Conservation (phyloP, 2,113 vertebrate genomes). For the Caranx ignobilis region DNA sequence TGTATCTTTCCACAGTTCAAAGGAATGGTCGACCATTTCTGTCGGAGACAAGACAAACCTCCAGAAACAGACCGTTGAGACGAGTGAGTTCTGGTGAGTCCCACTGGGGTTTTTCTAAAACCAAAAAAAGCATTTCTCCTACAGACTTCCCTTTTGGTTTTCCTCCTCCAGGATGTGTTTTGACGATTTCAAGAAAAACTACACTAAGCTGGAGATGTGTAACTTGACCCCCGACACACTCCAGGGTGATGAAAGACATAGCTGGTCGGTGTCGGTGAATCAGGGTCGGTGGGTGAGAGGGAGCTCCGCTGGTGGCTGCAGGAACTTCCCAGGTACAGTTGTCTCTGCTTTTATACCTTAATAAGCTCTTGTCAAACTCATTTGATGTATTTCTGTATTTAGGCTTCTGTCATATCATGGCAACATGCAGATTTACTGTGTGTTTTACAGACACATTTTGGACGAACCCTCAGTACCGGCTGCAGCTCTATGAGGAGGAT, state of each 20-base stretch:
- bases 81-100: slow-evolving; percentile 95
- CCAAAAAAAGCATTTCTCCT: neutral
- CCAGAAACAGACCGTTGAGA: slow-evolving; percentile 88
- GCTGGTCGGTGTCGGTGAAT: slow-evolving; percentile 93
- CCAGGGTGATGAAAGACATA: slow-evolving; percentile 88
- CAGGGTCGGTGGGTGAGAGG: slow-evolving; percentile 98
- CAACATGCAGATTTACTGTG: neutral
- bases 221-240: slow-evolving; percentile 95
- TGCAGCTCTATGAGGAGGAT: slow-evolving; percentile 94
- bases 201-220: slow-evolving; percentile 98
- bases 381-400: neutral
- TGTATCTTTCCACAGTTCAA: slow-evolving; percentile 81
- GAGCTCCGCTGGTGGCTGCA: slow-evolving; percentile 96
- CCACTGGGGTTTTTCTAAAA: neutral
- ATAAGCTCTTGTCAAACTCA: neutral
- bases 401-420: neutral
- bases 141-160: slow-evolving; percentile 3
- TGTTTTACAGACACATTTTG: slow-evolving; percentile 92
- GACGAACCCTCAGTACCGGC: slow-evolving; percentile 97
- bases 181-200: slow-evolving; percentile 91
- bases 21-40: slow-evolving; percentile 90
- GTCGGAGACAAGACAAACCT: slow-evolving; percentile 88
- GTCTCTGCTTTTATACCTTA: neutral
- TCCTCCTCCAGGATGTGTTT: slow-evolving; percentile 91
- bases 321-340: slow-evolving; percentile 91